A percentile compares a stretch with the other conserved stretches of the same genome.
phyloP scores from a whole-genome alignment of 2,113 vertebrate species.

The Panthera uncia region DNA sequence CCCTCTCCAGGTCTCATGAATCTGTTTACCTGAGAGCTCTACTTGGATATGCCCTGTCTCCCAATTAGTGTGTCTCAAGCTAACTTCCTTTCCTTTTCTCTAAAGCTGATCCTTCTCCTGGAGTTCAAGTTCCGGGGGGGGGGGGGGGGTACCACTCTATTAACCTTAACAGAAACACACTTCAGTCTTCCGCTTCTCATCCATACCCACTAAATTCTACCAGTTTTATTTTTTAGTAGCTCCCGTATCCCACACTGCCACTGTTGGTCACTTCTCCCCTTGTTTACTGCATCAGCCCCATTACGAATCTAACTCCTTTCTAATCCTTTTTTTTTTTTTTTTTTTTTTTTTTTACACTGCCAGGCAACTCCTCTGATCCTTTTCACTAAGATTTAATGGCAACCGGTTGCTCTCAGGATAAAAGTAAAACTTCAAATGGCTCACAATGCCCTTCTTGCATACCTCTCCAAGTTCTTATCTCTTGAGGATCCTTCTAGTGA shows the following conservation, averaged over 20 bases:
- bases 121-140: neutral
- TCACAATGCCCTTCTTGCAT: neutral
- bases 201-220: neutral
- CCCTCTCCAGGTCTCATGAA: neutral
- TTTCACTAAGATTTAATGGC: neutral
- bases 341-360: no score
- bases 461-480: neutral
- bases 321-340: neutral
- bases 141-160: neutral
- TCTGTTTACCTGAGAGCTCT: neutral
- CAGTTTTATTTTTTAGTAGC: neutral
- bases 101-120: neutral
- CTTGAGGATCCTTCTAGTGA: neutral
- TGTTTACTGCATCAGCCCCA: neutral
- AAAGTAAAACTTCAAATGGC: constrained; percentile 25
- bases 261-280: neutral
- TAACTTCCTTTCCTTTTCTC: neutral
- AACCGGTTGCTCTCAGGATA: neutral
- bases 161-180: neutral
- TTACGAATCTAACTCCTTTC: neutral
- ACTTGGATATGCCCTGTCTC: neutral
- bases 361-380: neutral
- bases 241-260: neutral
- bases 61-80: neutral
- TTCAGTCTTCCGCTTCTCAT: neutral